Percentiles rank a stretch among this genome's conserved stretches.
phyloP scores from a whole-genome alignment of 2,113 vertebrate species.

The Onychostruthus taczanowskii region DNA sequence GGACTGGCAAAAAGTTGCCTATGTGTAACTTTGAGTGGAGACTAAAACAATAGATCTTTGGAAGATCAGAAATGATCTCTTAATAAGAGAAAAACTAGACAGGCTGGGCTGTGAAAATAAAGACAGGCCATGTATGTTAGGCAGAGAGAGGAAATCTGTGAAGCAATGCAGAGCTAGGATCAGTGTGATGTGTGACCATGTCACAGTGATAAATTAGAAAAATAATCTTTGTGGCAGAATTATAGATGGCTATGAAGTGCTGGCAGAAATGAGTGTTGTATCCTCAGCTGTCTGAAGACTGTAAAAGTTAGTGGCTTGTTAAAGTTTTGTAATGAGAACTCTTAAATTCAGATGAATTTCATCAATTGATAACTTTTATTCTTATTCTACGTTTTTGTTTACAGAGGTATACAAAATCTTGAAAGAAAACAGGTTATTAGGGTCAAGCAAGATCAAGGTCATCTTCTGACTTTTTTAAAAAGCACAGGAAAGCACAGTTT shows the following conservation, averaged over 20 bases:
- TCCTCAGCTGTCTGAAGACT: background rate
- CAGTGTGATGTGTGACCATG: background rate
- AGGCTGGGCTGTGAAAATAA: background rate
- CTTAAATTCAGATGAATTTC: slow-evolving; percentile 5
- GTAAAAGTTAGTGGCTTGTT: slow-evolving; percentile 39
- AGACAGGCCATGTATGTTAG: background rate
- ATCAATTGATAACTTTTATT: background rate
- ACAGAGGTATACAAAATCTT: background rate
- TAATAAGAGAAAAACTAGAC: background rate
- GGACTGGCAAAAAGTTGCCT: background rate
- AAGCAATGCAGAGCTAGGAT: background rate
- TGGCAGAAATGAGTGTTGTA: background rate
- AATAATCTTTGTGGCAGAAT: slow-evolving; percentile 44
- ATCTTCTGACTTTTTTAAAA: background rate
- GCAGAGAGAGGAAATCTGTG: background rate
- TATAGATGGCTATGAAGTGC: background rate
- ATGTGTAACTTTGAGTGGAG: background rate
- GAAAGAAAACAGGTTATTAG: background rate
- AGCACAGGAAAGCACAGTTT: background rate
- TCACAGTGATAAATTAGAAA: slow-evolving; percentile 39
- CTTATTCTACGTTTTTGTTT: background rate
- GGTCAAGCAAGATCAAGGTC: background rate
- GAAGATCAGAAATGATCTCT: background rate
- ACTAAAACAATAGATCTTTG: background rate
- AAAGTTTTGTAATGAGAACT: slow-evolving; percentile 1